These are phyloP conservation scores for Neoarius graeffei DNA, from an alignment of 2,113 vertebrate genomes.

Conservation along the genomic window DNA sequence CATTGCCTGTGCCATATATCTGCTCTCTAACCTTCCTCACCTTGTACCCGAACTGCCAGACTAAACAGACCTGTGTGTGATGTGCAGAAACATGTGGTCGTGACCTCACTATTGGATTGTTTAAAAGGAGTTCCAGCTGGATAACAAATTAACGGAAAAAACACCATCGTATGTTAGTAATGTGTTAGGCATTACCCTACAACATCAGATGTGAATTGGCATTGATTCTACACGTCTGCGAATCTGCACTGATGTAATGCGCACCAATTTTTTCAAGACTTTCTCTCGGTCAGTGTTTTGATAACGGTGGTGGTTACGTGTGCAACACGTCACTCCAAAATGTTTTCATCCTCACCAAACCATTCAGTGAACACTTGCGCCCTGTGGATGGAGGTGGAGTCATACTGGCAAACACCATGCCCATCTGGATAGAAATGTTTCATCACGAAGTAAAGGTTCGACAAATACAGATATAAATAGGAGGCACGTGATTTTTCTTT, in stretches of 20 bases:
- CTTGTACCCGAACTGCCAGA: constrained; percentile 10
- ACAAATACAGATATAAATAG: not conserved
- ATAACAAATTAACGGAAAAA: not conserved
- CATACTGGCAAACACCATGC: not conserved
- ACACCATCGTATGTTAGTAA: not conserved
- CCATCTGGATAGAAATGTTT: not conserved
- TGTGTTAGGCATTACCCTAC: not conserved
- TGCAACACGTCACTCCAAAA: not conserved
- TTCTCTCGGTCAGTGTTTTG: not conserved
- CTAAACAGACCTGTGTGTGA: constrained; percentile 22
- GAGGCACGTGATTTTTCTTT: not conserved
- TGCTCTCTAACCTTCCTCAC: constrained; percentile 57
- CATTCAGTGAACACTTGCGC: not conserved
- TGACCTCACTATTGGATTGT: not conserved
- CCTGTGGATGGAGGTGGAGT: not conserved
- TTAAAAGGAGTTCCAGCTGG: not conserved
- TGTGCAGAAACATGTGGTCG: not conserved
- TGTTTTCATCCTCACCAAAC: not conserved
- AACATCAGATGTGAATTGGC: not conserved
- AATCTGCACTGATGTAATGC: not conserved
- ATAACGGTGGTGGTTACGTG: not conserved
- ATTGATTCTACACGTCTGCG: not conserved
- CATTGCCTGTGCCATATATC: constrained; percentile 67
- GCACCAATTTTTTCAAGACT: not conserved
- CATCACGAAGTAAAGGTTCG: not conserved